A percentile compares a stretch with the other conserved stretches of the same genome.
phyloP scores from a whole-genome alignment of 2,797 vertebrate species.

The Synaphobranchus kaupii region DNA sequence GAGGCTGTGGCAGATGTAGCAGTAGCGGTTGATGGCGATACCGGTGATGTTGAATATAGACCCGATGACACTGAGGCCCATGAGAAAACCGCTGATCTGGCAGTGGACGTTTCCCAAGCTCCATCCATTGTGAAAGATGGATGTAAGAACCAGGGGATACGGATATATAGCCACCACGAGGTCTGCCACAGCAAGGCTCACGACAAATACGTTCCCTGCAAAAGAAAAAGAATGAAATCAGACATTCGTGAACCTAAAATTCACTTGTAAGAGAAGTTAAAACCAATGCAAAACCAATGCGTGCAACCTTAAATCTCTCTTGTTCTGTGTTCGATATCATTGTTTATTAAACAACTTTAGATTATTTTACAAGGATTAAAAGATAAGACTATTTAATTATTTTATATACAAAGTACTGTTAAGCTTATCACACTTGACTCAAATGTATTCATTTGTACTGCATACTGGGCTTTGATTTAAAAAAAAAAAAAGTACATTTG shows the following conservation, averaged over 20 bases:
- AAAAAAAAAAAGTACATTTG: background rate
- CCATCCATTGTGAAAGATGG: constrained; percentile 10
- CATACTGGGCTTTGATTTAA: background rate
- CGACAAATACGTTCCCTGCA: constrained; percentile 19
- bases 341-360: no score
- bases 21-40: constrained; percentile 84
- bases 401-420: no score
- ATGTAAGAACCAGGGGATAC: constrained; percentile 7
- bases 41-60: constrained; percentile 85
- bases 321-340: background rate
- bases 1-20: constrained; percentile 84
- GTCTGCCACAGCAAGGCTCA: constrained; percentile 9
- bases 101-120: background rate
- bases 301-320: background rate
- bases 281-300: background rate
- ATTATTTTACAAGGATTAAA: background rate
- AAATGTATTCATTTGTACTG: background rate
- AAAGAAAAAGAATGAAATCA: background rate
- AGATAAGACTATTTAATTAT: no score
- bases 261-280: background rate
- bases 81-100: constrained; percentile 39
- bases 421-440: background rate
- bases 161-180: constrained; percentile 1
- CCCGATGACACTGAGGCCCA: constrained; percentile 83
- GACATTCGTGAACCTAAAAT: background rate